Evolutionary conservation across 2,113 vertebrate species (phyloP).

Genomic region (Dolichallabes microphthalmus): DNA sequence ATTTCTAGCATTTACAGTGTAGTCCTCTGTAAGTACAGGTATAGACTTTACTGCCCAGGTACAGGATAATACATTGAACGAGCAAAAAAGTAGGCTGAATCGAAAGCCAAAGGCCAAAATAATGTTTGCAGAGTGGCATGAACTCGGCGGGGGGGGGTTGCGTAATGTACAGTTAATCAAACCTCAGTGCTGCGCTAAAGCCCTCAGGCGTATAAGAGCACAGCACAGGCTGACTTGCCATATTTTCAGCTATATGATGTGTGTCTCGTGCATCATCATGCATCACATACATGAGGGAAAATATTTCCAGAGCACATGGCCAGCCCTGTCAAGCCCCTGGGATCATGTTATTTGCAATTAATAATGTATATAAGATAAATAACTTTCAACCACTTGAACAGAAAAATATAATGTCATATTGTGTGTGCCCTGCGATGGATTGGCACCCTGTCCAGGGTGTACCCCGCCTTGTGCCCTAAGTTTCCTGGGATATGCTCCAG

Average conservation of each 20-base stretch:
- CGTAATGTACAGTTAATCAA: conserved; percentile 30
- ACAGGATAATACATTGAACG: background rate
- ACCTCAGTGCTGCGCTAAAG: conserved; percentile 11
- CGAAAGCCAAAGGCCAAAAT: conserved; percentile 23
- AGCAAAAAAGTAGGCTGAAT: background rate
- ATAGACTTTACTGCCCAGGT: conserved; percentile 37
- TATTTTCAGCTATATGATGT: conserved; percentile 57
- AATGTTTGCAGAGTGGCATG: background rate
- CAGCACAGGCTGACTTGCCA: conserved; percentile 1
- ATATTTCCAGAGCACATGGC: conserved; percentile 68
- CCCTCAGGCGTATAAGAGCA: conserved; percentile 9
- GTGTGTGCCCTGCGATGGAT: too few relatives aligned
- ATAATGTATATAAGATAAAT: background rate
- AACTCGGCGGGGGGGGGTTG: background rate
- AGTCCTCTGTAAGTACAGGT: background rate
- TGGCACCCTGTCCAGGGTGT: too few relatives aligned
- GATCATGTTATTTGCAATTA: background rate
- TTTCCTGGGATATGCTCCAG: too few relatives aligned
- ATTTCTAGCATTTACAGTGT: too few relatives aligned
- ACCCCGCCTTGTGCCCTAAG: too few relatives aligned
- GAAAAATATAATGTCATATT: background rate
- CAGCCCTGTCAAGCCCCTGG: background rate
- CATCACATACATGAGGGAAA: conserved; percentile 63
- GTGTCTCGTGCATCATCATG: conserved; percentile 63
- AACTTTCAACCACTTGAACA: background rate